Conservation (phyloP, 2,888 invertebrate genomes). For the Rhimphoctona megacephalus region DNA sequence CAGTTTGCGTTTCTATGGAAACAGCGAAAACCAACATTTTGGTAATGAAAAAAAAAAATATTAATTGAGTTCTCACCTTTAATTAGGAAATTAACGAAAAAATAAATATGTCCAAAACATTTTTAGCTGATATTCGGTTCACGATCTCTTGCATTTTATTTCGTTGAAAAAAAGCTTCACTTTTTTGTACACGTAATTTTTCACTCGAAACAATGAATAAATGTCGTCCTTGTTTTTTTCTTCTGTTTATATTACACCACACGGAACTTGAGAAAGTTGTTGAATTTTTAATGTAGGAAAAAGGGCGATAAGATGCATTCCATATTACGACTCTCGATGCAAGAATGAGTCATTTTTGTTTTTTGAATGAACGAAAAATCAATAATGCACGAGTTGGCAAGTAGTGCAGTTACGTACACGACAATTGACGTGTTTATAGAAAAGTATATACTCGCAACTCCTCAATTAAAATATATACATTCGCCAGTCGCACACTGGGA, state of each 20-base stretch:
- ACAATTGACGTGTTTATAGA: constrained; percentile 5
- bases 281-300: background rate
- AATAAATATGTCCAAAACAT: background rate
- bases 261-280: background rate
- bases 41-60: background rate
- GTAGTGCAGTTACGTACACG: background rate
- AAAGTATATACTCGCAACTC: background rate
- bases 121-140: background rate
- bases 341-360: constrained; percentile 1
- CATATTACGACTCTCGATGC: background rate
- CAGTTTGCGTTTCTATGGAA: constrained; percentile 13
- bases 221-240: background rate
- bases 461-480: background rate
- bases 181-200: background rate
- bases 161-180: background rate
- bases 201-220: background rate
- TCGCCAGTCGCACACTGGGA: background rate
- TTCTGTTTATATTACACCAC: background rate
- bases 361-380: background rate
- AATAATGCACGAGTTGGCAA: constrained; percentile 8
- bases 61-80: background rate
- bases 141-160: background rate
- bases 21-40: constrained; percentile 2
- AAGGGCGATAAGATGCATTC: background rate
- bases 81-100: background rate